Evolutionary conservation across 2,113 vertebrate genomes (phyloP), one percentile per base, ranked within the genome.

Genomic region (Chionis minor): DNA sequence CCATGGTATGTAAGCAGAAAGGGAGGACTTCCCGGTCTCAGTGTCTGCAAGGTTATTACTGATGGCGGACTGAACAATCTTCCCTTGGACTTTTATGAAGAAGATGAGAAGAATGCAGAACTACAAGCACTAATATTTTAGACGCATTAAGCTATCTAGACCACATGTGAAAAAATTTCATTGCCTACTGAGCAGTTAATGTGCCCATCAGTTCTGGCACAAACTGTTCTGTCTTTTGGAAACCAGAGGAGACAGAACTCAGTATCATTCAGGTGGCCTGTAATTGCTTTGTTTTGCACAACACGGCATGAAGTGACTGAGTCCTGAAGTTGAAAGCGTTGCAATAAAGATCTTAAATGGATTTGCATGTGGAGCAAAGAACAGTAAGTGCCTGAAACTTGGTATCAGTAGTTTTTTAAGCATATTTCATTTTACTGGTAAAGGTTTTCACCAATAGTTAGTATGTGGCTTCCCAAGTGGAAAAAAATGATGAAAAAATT

Each of bases 251-350:
- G 67, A 22, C 26, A 69, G 63, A 88, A 14, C 32, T 40, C 38
- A 17, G 0, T 12, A 14, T 17, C 56, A 19, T 54, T 83, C 74
- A 77, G 49, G 82, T 92, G 74, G 66, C 28, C 52, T 74, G 17
- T 28, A 90, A 96, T 55, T 80, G 90, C 54, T 85, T 71, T 88
- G 58, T 78, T 95, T 91, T 84, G 65, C 70, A 45, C 49, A 78
- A 9, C 54, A 32, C 84, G 14, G 3, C 8, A 2, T 51, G 22
- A 88, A 62, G 27, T 26, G 59, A 69, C 24, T 22, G 49, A 67
- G 15, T 44, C 42, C 63, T 13, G 18, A 5, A 28, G 21, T 12
- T 67, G 16, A 66, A 85, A 91, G 30, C 2, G 0, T 19, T 58
- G 72, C 62, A 52, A 13, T 87, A 78, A 81, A 89, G 51, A 35